These are phyloP conservation scores for Myoxocephalus aenaeus DNA, from an alignment of 2,797 vertebrate genomes.

Conservation along the genomic window DNA sequence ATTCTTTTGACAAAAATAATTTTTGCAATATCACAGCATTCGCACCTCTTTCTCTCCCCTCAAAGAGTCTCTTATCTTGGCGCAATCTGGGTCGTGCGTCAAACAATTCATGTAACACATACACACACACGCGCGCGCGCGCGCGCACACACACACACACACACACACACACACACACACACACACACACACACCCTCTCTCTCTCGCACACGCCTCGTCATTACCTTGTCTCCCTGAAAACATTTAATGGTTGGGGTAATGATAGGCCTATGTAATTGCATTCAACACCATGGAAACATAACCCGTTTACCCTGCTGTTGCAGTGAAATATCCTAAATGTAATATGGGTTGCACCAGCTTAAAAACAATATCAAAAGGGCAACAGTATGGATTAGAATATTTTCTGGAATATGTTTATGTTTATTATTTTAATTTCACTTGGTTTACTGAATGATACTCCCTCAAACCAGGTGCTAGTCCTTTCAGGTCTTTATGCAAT, in stretches of 20 bases:
- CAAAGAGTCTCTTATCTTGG: conserved; percentile 6
- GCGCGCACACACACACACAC: background rate
- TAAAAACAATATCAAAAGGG: background rate
- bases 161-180: background rate
- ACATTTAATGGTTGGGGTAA: conserved; percentile 49
- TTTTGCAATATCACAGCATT: background rate
- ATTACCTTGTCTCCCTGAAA: conserved; percentile 41
- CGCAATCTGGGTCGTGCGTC: conserved; percentile 33
- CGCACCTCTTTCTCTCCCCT: background rate
- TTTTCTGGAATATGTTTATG: background rate
- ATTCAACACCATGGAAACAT: conserved; percentile 32
- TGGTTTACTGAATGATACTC: background rate
- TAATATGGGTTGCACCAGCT: background rate
- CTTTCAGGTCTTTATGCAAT: background rate
- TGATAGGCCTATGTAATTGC: conserved; percentile 37
- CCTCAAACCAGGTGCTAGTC: background rate
- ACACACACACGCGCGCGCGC: background rate
- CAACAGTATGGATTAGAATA: background rate
- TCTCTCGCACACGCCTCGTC: background rate
- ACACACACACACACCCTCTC: background rate
- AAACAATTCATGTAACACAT: conserved; percentile 23
- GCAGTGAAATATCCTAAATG: background rate
- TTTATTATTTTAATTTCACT: background rate
- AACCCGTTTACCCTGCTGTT: background rate
- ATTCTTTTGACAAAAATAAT: background rate